Evolutionary conservation across 2,113 vertebrate genomes (phyloP).

Genomic region (Channa argus): DNA sequence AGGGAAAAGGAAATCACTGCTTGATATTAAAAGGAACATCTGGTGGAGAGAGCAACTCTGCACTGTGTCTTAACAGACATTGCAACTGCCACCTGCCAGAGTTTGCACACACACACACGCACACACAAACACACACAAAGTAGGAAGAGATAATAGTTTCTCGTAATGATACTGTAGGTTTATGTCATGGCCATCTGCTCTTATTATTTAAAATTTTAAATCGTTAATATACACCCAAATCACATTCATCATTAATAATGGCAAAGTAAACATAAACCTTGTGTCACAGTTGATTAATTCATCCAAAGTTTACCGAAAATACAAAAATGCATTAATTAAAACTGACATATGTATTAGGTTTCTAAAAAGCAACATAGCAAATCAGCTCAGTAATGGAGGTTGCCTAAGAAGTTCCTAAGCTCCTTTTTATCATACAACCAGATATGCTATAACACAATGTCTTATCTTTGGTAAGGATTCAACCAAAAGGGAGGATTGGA

Average conservation of each 20-base stretch:
- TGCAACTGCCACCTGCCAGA: constrained; percentile 41
- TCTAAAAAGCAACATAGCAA: no score
- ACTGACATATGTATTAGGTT: no score
- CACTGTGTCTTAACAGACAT: constrained; percentile 32
- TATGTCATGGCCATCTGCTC: neutral
- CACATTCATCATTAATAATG: no score
- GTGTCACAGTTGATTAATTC: neutral
- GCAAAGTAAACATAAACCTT: neutral
- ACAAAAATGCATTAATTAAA: no score
- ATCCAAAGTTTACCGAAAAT: neutral
- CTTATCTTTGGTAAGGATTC: no score
- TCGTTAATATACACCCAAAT: no score
- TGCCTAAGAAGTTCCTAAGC: no score
- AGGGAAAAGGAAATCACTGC: constrained; percentile 42
- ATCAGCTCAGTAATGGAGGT: no score
- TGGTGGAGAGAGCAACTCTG: constrained; percentile 52
- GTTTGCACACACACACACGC: neutral
- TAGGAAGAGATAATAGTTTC: no score
- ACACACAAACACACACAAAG: constrained; percentile 18
- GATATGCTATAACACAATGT: neutral
- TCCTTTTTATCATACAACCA: neutral
- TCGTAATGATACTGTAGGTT: neutral
- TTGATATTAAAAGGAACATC: constrained; percentile 60
- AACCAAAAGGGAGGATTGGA: neutral
- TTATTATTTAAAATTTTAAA: neutral